These are phyloP conservation scores for Zaprionus inermis DNA, from an alignment of 1,140 invertebrate genomes.

Conservation along the genomic window DNA sequence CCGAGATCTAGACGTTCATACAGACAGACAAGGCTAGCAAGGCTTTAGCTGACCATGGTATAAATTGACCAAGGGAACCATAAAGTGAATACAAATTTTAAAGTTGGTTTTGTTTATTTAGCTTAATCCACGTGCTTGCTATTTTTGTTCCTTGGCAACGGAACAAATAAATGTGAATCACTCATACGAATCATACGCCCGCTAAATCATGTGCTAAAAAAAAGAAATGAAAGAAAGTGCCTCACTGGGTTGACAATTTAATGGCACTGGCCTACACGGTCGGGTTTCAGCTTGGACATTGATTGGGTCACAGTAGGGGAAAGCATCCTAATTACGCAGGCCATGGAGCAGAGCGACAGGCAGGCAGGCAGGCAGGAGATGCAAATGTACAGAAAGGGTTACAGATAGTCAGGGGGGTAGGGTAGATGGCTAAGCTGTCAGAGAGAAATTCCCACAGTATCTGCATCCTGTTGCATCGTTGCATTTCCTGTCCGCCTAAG, in stretches of 20 bases:
- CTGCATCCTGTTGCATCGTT: slow-evolving; percentile 24
- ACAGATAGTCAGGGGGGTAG: background rate
- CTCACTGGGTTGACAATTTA: slow-evolving; percentile 13
- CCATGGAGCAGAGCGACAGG: background rate
- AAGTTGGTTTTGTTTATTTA: no score
- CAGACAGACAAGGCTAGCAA: no score
- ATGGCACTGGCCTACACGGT: slow-evolving; percentile 26
- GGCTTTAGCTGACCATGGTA: no score
- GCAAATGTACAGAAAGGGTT: background rate
- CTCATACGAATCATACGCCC: no score
- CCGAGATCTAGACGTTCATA: no score
- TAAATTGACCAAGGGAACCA: no score
- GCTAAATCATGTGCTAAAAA: no score
- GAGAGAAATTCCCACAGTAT: slow-evolving; percentile 31
- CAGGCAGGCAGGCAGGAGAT: background rate
- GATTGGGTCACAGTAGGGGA: slow-evolving; percentile 19
- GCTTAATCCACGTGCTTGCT: no score
- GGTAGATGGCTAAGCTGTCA: slow-evolving; percentile 11
- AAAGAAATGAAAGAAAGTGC: background rate
- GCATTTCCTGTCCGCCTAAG: background rate
- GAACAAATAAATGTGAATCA: no score
- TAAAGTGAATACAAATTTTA: no score
- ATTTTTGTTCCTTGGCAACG: no score
- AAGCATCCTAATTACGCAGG: slow-evolving; percentile 20
- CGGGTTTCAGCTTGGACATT: background rate